Evolutionary conservation across 2,797 vertebrate genomes (phyloP).

Genomic region (Orestias chungarensis): DNA sequence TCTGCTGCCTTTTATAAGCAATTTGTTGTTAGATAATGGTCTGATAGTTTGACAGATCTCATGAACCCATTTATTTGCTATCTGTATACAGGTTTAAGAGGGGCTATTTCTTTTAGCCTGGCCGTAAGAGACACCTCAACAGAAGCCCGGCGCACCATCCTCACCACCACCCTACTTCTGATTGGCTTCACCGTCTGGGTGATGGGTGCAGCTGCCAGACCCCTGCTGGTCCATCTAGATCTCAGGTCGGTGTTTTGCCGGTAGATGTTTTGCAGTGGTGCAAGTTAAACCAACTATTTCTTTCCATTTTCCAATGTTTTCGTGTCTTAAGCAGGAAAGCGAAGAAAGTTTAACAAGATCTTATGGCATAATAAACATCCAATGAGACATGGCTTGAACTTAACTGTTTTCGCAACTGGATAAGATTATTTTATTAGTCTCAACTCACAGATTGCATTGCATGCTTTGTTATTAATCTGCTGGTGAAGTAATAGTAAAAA

Average conservation of each 20-base stretch:
- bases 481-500: background rate
- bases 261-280: too few species aligned
- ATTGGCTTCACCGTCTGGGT: slow-evolving; percentile 85
- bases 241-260: slow-evolving; percentile 84
- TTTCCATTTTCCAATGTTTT: too few species aligned
- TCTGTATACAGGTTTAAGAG: slow-evolving; percentile 79
- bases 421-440: background rate
- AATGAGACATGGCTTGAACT: background rate
- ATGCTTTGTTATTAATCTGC: background rate
- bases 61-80: slow-evolving; percentile 25
- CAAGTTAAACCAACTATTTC: too few species aligned
- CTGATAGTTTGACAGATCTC: slow-evolving; percentile 37
- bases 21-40: slow-evolving; percentile 15
- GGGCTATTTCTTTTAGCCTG: slow-evolving; percentile 84
- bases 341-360: too few species aligned
- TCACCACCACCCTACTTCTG: slow-evolving; percentile 83
- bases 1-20: slow-evolving; percentile 15
- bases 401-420: too few species aligned
- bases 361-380: too few species aligned
- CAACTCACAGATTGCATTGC: background rate
- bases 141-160: slow-evolving; percentile 79
- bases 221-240: slow-evolving; percentile 81
- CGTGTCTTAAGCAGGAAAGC: too few species aligned
- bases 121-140: slow-evolving; percentile 78
- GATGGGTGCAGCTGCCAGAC: slow-evolving; percentile 79